These are phyloP conservation scores for Nannoperca obscura DNA, from an alignment of 2,797 vertebrate genomes.

Conservation along the genomic window DNA sequence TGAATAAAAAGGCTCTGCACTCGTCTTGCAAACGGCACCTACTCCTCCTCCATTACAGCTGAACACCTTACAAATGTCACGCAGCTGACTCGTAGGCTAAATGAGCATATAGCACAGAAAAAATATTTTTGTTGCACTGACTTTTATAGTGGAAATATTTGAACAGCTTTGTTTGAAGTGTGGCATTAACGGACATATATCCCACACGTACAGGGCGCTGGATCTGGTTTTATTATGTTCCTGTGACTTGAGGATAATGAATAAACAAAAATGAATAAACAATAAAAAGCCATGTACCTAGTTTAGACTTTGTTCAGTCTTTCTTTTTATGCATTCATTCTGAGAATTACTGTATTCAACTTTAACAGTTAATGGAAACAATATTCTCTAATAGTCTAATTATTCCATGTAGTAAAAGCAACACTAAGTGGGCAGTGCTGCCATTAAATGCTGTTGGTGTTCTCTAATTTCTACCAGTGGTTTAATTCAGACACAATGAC, in stretches of 20 bases:
- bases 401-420: slow-evolving; percentile 57
- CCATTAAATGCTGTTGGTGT: slow-evolving; percentile 64
- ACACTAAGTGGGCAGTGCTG: slow-evolving; percentile 48
- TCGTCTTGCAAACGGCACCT: slow-evolving; percentile 70
- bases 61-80: slow-evolving; percentile 79
- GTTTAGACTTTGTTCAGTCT: not conserved
- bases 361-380: slow-evolving; percentile 62
- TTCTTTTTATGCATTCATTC: slow-evolving; percentile 34
- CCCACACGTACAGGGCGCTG: not conserved
- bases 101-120: slow-evolving; percentile 74
- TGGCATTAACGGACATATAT: slow-evolving; percentile 56
- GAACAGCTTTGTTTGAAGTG: slow-evolving; percentile 54
- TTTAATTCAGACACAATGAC: slow-evolving; percentile 71
- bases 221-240: slow-evolving; percentile 39
- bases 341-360: slow-evolving; percentile 21
- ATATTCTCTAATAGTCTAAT: slow-evolving; percentile 43
- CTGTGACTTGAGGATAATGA: slow-evolving; percentile 49
- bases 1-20: slow-evolving; percentile 78
- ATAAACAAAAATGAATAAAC: not conserved
- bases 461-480: slow-evolving; percentile 62
- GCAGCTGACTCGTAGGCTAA: slow-evolving; percentile 73
- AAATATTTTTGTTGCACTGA: slow-evolving; percentile 72
- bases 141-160: slow-evolving; percentile 68
- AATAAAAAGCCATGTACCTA: not conserved
- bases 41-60: slow-evolving; percentile 83